Base-by-base conservation (phyloP, 2,797 vertebrate genomes). In the Microtus obscurus region DNA sequence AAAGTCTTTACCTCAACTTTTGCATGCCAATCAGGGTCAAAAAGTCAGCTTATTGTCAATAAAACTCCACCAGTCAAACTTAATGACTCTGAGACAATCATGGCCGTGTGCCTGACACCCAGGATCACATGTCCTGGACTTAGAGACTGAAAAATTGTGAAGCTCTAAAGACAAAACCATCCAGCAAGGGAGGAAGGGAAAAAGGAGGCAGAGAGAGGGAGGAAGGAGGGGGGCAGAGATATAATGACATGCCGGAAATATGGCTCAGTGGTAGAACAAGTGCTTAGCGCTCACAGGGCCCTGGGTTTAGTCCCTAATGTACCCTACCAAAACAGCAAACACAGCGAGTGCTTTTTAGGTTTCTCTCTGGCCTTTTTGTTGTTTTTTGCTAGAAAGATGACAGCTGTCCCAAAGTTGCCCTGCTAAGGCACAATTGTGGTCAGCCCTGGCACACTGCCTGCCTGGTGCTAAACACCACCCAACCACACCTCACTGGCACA, bases 31-130 rank as follows among this genome's bases (percentile, higher is more conserved):
- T 13, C 48, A 81, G 77, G n/a, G 73, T 17, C 78, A 86, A 89
- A 77, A 81, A 87, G 43, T n/a, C 61, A 81, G 23, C 45, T 59
- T 67, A 45, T 43, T 93, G 69, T 63, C 61, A 74, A 43, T 59
- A 79, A 90, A 96, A 95, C 17, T n/a, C 48, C 40, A 90, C n/a
- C 31, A 74, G 51, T 76, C 95, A 90, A 88, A 48, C 73, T 76
- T 71, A 80, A 53, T 63, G 80, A 94, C 48, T 79, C 45, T 29
- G 25, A 91, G 76, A 63, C n/a, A 93, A 91, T 10, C 73, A 48
- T 27, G 74, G 12, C n/a, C 53, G 94, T 78, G 29, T 93, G 63
- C 81, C 83, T 67, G 14, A 95, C 16, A 78, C 63, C 56, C 48
- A 88, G 43, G 90, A 88, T 67, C 63, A 87, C 43, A 56, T 78